These are phyloP conservation scores for Dipus sagitta DNA, from an alignment of 2,797 vertebrate genomes.

Conservation along the genomic window DNA sequence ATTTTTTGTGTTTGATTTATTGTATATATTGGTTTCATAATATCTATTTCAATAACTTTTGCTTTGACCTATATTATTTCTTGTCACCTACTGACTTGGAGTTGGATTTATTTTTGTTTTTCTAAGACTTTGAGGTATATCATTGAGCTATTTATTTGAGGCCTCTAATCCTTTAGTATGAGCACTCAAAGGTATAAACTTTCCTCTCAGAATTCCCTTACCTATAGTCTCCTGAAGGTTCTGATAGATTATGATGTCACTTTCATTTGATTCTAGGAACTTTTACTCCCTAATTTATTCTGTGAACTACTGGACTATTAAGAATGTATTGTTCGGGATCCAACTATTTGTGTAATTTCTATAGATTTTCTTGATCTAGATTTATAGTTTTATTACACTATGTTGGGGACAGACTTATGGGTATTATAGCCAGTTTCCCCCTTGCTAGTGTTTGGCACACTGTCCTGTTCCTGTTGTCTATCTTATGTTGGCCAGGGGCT, in stretches of 20 bases:
- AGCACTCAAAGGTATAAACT: background rate
- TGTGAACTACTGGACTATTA: background rate
- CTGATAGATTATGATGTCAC: background rate
- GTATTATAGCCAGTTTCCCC: no score
- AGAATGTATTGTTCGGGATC: background rate
- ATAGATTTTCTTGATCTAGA: background rate
- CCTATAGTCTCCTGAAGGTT: background rate
- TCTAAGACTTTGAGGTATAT: background rate
- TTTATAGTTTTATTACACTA: background rate
- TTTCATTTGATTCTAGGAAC: background rate
- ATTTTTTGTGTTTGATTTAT: background rate
- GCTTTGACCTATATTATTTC: background rate
- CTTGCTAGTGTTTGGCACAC: no score
- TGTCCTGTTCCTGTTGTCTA: no score
- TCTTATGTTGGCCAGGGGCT: no score
- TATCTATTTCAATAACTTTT: background rate
- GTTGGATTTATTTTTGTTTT: background rate
- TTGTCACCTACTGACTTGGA: background rate
- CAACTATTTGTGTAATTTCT: background rate
- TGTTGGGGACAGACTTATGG: no score
- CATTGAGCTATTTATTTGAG: background rate
- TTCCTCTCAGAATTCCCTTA: background rate
- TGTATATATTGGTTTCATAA: background rate
- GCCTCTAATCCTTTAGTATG: background rate
- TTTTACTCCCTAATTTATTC: background rate